These are phyloP conservation scores for Phasianus colchicus DNA, from an alignment of 2,113 vertebrate species.

Conservation along the genomic window DNA sequence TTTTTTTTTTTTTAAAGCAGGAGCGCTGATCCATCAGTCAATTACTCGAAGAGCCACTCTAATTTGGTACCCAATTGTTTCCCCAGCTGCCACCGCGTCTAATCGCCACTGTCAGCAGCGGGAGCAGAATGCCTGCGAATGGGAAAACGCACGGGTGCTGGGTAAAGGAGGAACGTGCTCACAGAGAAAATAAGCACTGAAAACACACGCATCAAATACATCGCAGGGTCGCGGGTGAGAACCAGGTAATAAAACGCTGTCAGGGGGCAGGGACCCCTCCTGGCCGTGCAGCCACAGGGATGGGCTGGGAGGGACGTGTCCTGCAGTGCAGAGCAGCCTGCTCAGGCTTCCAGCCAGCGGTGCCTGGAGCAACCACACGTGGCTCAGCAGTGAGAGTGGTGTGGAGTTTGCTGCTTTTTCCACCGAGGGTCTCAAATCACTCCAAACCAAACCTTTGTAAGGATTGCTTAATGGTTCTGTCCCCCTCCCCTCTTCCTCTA, in stretches of 20 bases:
- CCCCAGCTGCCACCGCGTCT: conserved; percentile 70
- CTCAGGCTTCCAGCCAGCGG: neutral
- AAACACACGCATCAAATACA: conserved; percentile 1
- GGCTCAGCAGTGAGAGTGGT: neutral
- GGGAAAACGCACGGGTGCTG: conserved; percentile 36
- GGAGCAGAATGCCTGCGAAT: conserved; percentile 63
- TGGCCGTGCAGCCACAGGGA: too few relatives aligned
- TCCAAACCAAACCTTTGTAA: neutral
- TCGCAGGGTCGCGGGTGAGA: conserved; percentile 3
- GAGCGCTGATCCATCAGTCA: conserved; percentile 56
- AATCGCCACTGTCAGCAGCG: conserved; percentile 28
- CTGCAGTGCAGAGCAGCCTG: neutral
- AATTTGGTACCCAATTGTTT: conserved; percentile 76
- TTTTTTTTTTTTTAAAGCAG: neutral
- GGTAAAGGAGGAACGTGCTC: neutral
- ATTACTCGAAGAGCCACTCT: conserved; percentile 51
- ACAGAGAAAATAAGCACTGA: neutral
- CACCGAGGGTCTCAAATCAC: conserved; percentile 40
- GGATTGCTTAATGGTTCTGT: conserved; percentile 41
- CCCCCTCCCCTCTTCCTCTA: conserved; percentile 8
- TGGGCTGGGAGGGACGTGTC: neutral
- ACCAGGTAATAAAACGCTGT: neutral
- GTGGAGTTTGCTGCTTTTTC: conserved; percentile 58
- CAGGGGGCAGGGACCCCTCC: neutral
- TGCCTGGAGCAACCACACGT: neutral